Conservation (phyloP, 2,888 invertebrate species). For the Cinara cedri region DNA sequence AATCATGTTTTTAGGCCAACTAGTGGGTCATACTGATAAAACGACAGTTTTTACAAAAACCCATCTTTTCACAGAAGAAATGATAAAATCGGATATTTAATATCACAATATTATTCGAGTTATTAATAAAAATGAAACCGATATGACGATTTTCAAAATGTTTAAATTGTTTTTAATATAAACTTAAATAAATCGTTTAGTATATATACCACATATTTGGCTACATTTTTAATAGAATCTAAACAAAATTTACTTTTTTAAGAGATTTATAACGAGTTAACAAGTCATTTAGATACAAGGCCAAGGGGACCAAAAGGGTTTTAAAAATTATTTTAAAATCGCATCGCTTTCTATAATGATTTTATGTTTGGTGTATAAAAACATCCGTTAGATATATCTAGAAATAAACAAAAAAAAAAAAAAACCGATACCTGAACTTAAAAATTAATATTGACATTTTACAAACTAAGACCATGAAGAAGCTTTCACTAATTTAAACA, state of each 20-base stretch:
- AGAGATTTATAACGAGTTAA: slow-evolving; percentile 3
- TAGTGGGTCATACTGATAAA: background rate
- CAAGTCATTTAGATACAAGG: background rate
- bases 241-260: background rate
- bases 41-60: background rate
- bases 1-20: background rate
- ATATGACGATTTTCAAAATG: background rate
- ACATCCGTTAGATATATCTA: too few relatives aligned
- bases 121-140: background rate
- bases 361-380: too few relatives aligned
- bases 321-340: too few relatives aligned
- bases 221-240: background rate
- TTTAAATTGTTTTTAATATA: background rate
- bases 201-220: background rate
- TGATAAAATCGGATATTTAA: background rate
- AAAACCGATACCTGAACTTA: too few relatives aligned
- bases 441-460: too few relatives aligned
- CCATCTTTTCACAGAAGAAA: background rate
- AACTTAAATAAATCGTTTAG: background rate
- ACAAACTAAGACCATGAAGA: too few relatives aligned
- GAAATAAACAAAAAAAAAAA: too few relatives aligned
- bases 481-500: too few relatives aligned
- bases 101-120: background rate
- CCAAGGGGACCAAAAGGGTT: background rate
- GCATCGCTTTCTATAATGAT: too few relatives aligned